Evolutionary conservation across 2,113 vertebrate genomes (phyloP).

Genomic region (Heterocephalus glaber): DNA sequence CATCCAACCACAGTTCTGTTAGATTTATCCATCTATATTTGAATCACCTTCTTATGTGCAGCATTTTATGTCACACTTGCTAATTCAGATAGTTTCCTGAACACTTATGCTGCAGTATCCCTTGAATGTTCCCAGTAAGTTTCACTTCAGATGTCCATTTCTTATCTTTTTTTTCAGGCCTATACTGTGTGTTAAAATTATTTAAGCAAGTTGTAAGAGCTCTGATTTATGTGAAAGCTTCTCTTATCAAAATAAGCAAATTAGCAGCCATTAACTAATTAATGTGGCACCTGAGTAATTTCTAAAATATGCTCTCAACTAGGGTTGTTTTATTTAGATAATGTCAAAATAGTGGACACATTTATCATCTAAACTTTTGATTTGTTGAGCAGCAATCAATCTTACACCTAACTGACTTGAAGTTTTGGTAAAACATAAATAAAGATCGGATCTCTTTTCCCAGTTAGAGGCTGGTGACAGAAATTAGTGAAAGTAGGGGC

Average conservation of each 20-base stretch:
- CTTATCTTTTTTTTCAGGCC: neutral
- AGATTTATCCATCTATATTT: neutral
- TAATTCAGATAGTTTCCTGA: neutral
- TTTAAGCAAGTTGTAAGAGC: slow-evolving; percentile 9
- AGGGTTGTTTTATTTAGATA: neutral
- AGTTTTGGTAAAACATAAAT: neutral
- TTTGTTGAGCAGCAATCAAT: neutral
- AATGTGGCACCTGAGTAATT: neutral
- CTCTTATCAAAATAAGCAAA: neutral
- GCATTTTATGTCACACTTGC: neutral
- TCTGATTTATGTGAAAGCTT: neutral
- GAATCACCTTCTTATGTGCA: neutral
- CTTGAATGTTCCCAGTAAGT: neutral
- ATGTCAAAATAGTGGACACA: neutral
- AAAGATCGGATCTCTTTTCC: neutral
- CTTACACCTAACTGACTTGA: neutral
- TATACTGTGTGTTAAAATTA: neutral
- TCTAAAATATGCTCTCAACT: neutral
- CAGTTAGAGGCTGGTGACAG: neutral
- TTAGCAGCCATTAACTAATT: neutral
- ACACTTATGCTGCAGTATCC: too few species aligned
- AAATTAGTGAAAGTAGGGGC: neutral
- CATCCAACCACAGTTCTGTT: neutral
- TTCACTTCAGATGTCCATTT: neutral
- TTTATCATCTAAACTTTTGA: neutral